Evolutionary conservation across 2,113 vertebrate genomes (phyloP).

Genomic region (Pollimyrus isidori): DNA sequence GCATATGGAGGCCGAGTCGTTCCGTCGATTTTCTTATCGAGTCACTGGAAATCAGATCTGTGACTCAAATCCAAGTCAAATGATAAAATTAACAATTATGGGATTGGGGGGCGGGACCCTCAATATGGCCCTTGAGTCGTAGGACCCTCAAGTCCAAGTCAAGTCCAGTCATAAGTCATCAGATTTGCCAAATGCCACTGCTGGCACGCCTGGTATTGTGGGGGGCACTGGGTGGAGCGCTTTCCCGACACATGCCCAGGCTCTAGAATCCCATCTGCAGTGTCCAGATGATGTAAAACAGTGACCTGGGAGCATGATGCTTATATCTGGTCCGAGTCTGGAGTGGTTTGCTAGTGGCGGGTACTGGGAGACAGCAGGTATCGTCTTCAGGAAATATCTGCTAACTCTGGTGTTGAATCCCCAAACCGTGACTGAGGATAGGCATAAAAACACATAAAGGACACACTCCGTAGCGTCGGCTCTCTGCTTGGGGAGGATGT

Average conservation of each 20-base stretch:
- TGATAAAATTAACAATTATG: background rate
- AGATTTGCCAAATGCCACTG: background rate
- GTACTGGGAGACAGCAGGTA: too few species aligned
- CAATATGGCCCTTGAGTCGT: background rate
- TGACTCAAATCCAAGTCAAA: background rate
- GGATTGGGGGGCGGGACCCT: background rate
- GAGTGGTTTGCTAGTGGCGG: too few species aligned
- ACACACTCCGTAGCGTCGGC: too few species aligned
- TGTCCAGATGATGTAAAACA: background rate
- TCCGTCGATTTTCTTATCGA: background rate
- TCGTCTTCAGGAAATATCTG: too few species aligned
- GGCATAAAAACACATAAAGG: too few species aligned
- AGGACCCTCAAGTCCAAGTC: background rate
- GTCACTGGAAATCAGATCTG: background rate
- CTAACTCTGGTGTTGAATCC: too few species aligned
- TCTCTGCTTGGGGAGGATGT: too few species aligned
- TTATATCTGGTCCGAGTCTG: background rate
- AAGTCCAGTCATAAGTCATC: background rate
- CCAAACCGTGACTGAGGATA: too few species aligned
- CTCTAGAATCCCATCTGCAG: background rate
- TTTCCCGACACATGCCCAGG: background rate
- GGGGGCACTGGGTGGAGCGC: background rate
- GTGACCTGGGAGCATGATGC: background rate
- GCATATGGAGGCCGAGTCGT: background rate
- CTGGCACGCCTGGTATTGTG: too few species aligned